phyloP scores from a whole-genome alignment of 2,888 invertebrate genomes.

The Himalopsyche anomala region DNA sequence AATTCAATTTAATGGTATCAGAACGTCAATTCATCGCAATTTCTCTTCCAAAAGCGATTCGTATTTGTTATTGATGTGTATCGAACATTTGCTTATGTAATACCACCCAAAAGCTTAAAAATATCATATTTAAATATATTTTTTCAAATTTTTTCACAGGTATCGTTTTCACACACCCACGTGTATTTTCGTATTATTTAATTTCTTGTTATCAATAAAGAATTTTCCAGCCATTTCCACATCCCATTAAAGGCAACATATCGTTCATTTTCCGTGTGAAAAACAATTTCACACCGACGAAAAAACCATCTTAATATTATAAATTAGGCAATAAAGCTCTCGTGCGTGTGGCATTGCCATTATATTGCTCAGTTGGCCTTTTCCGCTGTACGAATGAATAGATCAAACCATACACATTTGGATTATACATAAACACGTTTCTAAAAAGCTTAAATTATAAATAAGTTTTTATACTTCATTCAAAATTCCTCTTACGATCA shows the following conservation, averaged over 20 bases:
- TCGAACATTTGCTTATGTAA: background rate
- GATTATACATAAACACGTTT: background rate
- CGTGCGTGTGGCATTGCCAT: constrained; percentile 17
- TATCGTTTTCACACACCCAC: background rate
- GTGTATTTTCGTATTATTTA: background rate
- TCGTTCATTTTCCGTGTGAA: constrained; percentile 43
- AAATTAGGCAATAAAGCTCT: constrained; percentile 38
- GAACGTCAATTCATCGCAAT: too few relatives aligned
- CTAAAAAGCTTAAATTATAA: too few relatives aligned
- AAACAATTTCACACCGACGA: constrained; percentile 38
- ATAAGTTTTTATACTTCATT: too few relatives aligned
- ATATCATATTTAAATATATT: background rate
- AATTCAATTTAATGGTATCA: too few relatives aligned
- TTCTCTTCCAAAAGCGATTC: too few relatives aligned
- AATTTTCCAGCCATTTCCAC: constrained; percentile 35
- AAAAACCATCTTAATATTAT: constrained; percentile 43
- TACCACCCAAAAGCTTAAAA: background rate
- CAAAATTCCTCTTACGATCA: too few relatives aligned
- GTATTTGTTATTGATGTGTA: too few relatives aligned
- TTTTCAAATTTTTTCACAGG: background rate
- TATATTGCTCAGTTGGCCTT: constrained; percentile 36
- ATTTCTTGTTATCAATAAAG: constrained; percentile 41
- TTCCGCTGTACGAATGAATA: constrained; percentile 31
- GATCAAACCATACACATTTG: constrained; percentile 27
- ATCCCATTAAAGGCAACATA: constrained; percentile 38